phyloP scores from a whole-genome alignment of 2,888 invertebrate species.

The Teleogryllus oceanicus region DNA sequence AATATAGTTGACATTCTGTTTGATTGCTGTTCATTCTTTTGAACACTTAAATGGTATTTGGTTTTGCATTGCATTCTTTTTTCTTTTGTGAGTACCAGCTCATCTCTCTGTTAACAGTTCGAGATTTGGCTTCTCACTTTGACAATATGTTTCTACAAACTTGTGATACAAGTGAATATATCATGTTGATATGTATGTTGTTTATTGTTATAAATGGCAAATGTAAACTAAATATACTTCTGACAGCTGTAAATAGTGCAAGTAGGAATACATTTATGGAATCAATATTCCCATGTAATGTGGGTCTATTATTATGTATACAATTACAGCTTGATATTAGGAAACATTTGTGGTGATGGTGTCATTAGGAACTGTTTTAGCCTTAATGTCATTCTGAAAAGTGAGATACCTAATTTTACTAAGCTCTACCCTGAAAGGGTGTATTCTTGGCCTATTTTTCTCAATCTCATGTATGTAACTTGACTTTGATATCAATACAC shows the following conservation, averaged over 20 bases:
- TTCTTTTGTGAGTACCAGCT: not conserved
- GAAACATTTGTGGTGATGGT: slow-evolving; percentile 2
- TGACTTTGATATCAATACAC: slow-evolving; percentile 18
- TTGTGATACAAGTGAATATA: slow-evolving; percentile 9
- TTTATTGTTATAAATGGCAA: slow-evolving; percentile 18
- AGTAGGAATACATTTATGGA: not conserved
- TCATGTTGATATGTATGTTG: slow-evolving; percentile 18
- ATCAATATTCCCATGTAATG: not conserved
- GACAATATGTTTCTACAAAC: slow-evolving; percentile 18
- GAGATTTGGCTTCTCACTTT: slow-evolving; percentile 18
- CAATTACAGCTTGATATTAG: slow-evolving; percentile 11
- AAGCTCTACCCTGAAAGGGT: not conserved
- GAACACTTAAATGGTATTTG: not conserved
- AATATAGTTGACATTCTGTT: slow-evolving; percentile 2
- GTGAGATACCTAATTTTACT: slow-evolving; percentile 12
- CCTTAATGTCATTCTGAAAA: not conserved
- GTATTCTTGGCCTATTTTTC: slow-evolving; percentile 11
- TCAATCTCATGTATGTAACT: slow-evolving; percentile 18
- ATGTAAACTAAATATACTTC: slow-evolving; percentile 2
- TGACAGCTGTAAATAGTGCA: not conserved
- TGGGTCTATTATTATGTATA: not conserved
- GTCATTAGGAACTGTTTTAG: slow-evolving; percentile 18
- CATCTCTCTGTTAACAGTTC: not conserved
- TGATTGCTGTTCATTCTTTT: slow-evolving; percentile 1
- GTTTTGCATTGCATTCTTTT: not conserved